Conservation (phyloP, 2,113 vertebrate species). For the Oncorhynchus clarkii region DNA sequence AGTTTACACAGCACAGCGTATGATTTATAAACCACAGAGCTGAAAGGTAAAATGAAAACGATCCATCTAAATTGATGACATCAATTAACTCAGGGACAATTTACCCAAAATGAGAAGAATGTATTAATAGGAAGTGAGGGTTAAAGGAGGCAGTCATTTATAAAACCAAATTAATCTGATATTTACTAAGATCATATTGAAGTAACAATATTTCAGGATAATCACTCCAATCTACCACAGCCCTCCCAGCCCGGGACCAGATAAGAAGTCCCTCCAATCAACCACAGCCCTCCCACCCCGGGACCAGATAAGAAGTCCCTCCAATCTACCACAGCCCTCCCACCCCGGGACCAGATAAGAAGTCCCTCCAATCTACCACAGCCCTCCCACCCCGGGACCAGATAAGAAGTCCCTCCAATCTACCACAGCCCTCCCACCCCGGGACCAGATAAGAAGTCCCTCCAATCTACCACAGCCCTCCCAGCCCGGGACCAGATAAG, state of each 20-base stretch:
- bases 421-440: no score
- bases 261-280: background rate
- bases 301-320: no score
- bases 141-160: background rate
- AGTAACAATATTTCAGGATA: background rate
- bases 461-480: no score
- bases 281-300: no score
- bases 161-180: conserved; percentile 26
- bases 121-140: background rate
- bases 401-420: no score
- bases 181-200: background rate
- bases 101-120: conserved; percentile 11
- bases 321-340: no score
- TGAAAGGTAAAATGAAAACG: conserved; percentile 29
- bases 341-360: no score
- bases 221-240: no score
- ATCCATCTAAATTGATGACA: conserved; percentile 33
- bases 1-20: conserved; percentile 4
- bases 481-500: no score
- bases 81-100: conserved; percentile 32
- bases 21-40: conserved; percentile 13
- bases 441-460: no score
- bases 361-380: no score
- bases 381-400: no score
- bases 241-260: background rate